Conservation (phyloP, 2,888 invertebrate genomes). For the Troides oblongomaculatus region DNA sequence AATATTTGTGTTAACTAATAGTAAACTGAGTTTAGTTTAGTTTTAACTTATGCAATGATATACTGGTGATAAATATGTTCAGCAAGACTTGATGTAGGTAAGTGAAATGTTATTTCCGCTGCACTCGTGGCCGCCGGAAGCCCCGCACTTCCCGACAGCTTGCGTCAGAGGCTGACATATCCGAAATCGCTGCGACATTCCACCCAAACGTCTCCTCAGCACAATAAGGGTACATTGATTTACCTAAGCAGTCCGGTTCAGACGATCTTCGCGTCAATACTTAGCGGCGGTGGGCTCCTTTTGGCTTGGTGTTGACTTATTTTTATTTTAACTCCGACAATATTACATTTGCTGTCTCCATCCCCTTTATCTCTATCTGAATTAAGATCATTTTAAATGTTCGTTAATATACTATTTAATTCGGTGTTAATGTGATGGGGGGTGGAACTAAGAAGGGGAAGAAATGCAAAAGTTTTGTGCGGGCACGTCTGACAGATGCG, state of each 20-base stretch:
- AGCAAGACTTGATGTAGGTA: no score
- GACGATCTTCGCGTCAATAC: slow-evolving; percentile 32
- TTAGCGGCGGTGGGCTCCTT: slow-evolving; percentile 30
- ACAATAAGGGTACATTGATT: slow-evolving; percentile 51
- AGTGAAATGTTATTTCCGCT: no score
- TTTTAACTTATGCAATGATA: no score
- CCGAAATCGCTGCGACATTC: slow-evolving; percentile 75
- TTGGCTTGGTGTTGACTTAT: slow-evolving; percentile 24
- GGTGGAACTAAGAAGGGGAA: slow-evolving; percentile 37
- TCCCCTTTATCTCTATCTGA: slow-evolving; percentile 30
- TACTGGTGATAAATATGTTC: no score
- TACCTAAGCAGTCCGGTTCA: slow-evolving; percentile 15
- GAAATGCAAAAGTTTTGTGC: slow-evolving; percentile 54
- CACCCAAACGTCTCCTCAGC: slow-evolving; percentile 64
- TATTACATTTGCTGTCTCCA: slow-evolving; percentile 1
- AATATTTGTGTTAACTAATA: no score
- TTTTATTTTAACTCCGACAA: slow-evolving; percentile 27
- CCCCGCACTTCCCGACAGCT: slow-evolving; percentile 60
- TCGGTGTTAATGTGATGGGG: slow-evolving; percentile 30
- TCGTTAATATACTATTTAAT: slow-evolving; percentile 16
- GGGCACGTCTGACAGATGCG: slow-evolving; percentile 56
- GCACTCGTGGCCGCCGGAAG: neutral
- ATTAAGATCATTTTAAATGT: slow-evolving; percentile 38
- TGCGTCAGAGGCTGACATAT: slow-evolving; percentile 67
- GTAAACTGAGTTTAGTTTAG: no score